Percentiles rank a stretch among this genome's conserved stretches.
Evolutionary conservation across 2,113 vertebrate species (phyloP).

Genomic region (Phaethornis superciliosus): DNA sequence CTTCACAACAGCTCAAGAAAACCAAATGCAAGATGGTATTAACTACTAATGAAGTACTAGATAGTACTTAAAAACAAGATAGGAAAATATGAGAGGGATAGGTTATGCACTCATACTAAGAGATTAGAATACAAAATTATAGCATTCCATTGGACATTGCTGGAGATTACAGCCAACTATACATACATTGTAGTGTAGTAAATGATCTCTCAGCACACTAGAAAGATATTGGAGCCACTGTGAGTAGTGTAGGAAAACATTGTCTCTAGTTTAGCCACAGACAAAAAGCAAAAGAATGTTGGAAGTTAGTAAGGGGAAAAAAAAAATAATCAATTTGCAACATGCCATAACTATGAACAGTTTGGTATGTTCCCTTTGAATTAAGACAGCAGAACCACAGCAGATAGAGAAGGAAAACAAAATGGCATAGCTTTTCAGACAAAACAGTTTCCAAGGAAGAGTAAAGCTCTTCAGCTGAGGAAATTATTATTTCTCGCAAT

Average conservation of each 20-base stretch:
- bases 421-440: background rate
- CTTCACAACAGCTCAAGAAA: background rate
- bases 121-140: background rate
- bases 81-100: background rate
- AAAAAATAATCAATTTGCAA: background rate
- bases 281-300: background rate
- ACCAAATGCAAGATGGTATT: background rate
- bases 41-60: background rate
- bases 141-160: background rate
- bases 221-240: background rate
- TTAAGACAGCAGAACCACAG: background rate
- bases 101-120: background rate
- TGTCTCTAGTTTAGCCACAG: background rate
- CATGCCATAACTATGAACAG: background rate
- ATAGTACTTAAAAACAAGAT: background rate
- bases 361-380: background rate
- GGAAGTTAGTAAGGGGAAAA: background rate
- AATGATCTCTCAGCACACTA: background rate
- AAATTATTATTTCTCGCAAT: background rate
- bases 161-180: background rate
- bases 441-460: background rate
- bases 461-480: background rate
- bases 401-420: background rate
- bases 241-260: background rate
- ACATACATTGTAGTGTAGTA: background rate